These are phyloP conservation scores for Tokudaia tokunoshimensis DNA, from an alignment of 2,797 vertebrate species.

Conservation along the genomic window DNA sequence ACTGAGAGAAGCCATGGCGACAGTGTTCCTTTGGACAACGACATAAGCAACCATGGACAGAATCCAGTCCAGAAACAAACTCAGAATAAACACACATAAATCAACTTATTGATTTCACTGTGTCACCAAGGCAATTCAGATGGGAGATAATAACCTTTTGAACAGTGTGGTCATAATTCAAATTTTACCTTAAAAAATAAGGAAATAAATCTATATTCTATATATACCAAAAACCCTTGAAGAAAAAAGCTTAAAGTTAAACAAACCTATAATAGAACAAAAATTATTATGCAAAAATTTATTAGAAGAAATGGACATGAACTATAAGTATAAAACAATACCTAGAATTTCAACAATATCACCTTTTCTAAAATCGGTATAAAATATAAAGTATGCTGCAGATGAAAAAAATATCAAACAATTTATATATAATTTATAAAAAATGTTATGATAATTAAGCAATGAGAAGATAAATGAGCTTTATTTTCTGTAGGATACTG, in stretches of 20 bases:
- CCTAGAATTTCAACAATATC: neutral
- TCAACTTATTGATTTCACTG: neutral
- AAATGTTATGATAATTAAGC: neutral
- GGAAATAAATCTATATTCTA: neutral
- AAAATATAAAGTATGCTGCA: neutral
- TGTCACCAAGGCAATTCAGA: neutral
- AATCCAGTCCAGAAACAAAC: neutral
- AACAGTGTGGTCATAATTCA: neutral
- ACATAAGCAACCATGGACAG: neutral
- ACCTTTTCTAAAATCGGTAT: neutral
- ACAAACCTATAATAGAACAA: neutral
- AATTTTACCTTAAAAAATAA: neutral
- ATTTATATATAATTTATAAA: neutral
- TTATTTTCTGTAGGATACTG: too few relatives aligned
- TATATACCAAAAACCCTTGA: conserved; percentile 13
- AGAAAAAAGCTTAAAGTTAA: neutral
- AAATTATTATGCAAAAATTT: neutral
- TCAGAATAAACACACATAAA: neutral
- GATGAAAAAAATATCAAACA: neutral
- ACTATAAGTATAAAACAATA: neutral
- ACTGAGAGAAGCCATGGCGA: neutral
- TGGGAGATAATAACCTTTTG: neutral
- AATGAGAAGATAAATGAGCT: neutral
- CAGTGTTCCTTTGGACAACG: neutral
- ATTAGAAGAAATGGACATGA: neutral